phyloP scores from a whole-genome alignment of 1,140 invertebrate species.

The Meloidogyne exigua region DNA sequence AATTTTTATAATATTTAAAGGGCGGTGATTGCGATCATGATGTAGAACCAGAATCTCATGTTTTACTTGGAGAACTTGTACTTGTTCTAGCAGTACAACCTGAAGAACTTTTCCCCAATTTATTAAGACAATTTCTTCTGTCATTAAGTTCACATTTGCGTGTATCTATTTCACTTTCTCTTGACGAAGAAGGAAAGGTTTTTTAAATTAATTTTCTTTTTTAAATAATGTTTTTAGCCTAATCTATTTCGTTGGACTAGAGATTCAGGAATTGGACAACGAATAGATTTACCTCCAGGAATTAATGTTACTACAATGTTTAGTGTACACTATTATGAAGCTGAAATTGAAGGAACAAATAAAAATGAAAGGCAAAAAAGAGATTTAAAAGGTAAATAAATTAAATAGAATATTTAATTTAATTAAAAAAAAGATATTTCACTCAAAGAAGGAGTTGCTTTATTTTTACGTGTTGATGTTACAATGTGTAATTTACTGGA shows the following conservation, averaged over 20 bases:
- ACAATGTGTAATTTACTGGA: conserved; percentile 27
- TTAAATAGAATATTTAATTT: neutral
- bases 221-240: neutral
- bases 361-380: neutral
- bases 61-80: conserved; percentile 18
- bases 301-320: conserved; percentile 19
- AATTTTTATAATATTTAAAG: neutral
- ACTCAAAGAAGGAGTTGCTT: conserved; percentile 16
- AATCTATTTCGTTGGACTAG: conserved; percentile 20
- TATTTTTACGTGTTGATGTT: conserved; percentile 24
- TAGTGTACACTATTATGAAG: conserved; percentile 20
- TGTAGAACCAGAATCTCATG: conserved; percentile 16
- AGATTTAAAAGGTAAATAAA: conserved; percentile 2
- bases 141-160: conserved; percentile 22
- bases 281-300: conserved; percentile 21
- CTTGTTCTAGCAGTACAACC: conserved; percentile 6
- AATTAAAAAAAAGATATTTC: neutral
- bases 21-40: conserved; percentile 22
- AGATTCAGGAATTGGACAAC: conserved; percentile 9
- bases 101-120: neutral
- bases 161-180: conserved; percentile 15
- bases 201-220: neutral
- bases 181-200: conserved; percentile 10
- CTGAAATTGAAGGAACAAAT: neutral
- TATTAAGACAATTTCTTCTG: conserved; percentile 20